These are phyloP conservation scores for Ctenosaura bakeri DNA, from an alignment of 2,797 vertebrate genomes.

Conservation along the genomic window DNA sequence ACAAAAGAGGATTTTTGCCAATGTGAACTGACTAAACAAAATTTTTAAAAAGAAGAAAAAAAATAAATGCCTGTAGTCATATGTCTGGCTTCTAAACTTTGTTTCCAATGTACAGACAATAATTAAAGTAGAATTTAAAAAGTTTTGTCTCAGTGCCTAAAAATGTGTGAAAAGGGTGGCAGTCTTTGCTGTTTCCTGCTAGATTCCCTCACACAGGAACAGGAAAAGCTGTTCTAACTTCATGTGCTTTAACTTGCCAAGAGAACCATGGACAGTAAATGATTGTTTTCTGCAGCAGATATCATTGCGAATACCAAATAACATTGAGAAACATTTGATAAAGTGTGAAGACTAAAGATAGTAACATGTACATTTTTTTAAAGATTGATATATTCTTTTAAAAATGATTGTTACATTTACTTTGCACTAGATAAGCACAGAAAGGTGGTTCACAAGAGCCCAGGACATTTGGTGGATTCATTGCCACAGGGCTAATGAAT, in stretches of 20 bases:
- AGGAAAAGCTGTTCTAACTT: not conserved
- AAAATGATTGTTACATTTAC: not conserved
- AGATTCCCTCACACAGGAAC: not conserved
- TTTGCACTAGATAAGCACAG: not conserved
- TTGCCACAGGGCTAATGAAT: too few relatives aligned
- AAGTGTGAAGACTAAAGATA: not conserved
- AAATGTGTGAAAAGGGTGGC: not conserved
- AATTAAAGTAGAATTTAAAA: constrained; percentile 10
- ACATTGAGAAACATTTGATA: not conserved
- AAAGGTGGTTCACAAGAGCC: not conserved
- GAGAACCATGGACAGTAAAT: constrained; percentile 12
- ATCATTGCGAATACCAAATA: not conserved
- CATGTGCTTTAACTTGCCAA: not conserved
- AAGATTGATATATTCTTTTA: not conserved
- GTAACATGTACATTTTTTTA: not conserved
- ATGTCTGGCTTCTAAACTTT: not conserved
- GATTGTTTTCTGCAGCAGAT: not conserved
- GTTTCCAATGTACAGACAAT: not conserved
- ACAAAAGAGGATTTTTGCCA: constrained; percentile 10
- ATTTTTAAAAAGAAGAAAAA: not conserved
- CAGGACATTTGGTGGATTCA: too few relatives aligned
- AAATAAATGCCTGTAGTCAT: not conserved
- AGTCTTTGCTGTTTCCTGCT: not conserved
- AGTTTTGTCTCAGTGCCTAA: not conserved
- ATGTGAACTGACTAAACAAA: not conserved